Base-by-base conservation (phyloP, 2,888 invertebrate genomes). In the Listrodromus nycthemerus region DNA sequence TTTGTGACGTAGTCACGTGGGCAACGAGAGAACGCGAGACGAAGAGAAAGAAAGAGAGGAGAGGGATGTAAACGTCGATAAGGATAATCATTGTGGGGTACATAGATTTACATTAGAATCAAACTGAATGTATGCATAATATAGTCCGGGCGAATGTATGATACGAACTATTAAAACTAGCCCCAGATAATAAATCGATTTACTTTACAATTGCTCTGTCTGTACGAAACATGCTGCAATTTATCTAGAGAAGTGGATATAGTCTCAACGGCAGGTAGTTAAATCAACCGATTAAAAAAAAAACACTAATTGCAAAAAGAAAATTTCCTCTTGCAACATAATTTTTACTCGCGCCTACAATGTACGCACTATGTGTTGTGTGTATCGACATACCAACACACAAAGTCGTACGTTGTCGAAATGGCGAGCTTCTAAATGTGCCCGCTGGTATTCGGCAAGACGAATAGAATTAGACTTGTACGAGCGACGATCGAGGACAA, bases 121-220 rank as follows among this genome's bases (percentile, higher is more conserved):
- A 50, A 45, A 71, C 37, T 70, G 61, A 76, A 79, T 73, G 67
- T 58, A 65, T 21, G 45, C 45, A 80, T 61, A 13, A 58, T 37
- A 61, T 48, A 69, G 71, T 41, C 73, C 45, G 45, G 52, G 65
- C 65, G 74, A 71, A 81, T 82, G 58, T 79, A 75, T 84, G 55
- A 73, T 74, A 45, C 48, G 21, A 74, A 73, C 58, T 55, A 70
- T 81, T 78, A 67, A 45, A 74, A 67, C 33, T 41, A 45, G 24
- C 16, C 27, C 30, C 52, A 21, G 61, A 74, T 37, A 83, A 80
- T 83, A 81, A 83, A 81, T 70, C 33, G 55, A 85, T 73, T 78
- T 81, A 55, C 80, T 70, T 81, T 78, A 83, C 66, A 30, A 2
- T 10, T n/a, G n/a, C n/a, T 65, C 6, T 5, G 70, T 8, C 48